Percentiles rank a stretch among this genome's conserved stretches.
These are phyloP conservation scores for Drosophila cracens DNA, from an alignment of 2,888 invertebrate species.

Conservation along the genomic window DNA sequence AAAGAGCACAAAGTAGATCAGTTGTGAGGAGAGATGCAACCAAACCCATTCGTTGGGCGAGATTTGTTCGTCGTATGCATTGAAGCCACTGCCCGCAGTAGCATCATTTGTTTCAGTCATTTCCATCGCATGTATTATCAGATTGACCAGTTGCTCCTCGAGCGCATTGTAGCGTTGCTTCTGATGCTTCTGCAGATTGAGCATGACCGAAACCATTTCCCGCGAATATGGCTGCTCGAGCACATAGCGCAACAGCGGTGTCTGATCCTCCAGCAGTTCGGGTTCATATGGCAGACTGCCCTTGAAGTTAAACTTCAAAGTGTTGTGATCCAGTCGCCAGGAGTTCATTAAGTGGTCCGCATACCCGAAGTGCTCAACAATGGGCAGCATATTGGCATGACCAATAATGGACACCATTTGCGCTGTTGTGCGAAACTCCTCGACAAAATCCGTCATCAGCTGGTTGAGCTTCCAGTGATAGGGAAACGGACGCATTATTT, in stretches of 20 bases:
- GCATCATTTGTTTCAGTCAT: conserved; percentile 90
- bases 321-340: conserved; percentile 95
- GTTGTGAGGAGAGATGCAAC: conserved; percentile 96
- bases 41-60: conserved; percentile 90
- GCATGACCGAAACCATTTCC: conserved; percentile 98
- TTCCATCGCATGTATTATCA: conserved; percentile 96
- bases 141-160: conserved; percentile 96
- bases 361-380: conserved; percentile 96
- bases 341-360: conserved; percentile 95
- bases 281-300: conserved; percentile 94
- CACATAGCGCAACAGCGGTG: conserved; percentile 93
- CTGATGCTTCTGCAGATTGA: conserved; percentile 96
- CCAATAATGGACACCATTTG: conserved; percentile 98
- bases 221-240: conserved; percentile 97
- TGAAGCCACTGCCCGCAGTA: conserved; percentile 84
- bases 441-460: conserved; percentile 94
- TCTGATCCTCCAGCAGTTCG: conserved; percentile 95
- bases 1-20: conserved; percentile 97
- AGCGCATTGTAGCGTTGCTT: conserved; percentile 94
- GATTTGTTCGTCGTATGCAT: conserved; percentile 85
- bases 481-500: conserved; percentile 91
- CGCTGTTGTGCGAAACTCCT: conserved; percentile 96
- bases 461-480: conserved; percentile 96
- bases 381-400: conserved; percentile 95
- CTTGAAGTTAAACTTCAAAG: conserved; percentile 88